Percentiles rank a stretch among this genome's conserved stretches.
These are phyloP conservation scores for Scomberomorus guttatus DNA, from an alignment of 2,797 vertebrate genomes.

Conservation along the genomic window DNA sequence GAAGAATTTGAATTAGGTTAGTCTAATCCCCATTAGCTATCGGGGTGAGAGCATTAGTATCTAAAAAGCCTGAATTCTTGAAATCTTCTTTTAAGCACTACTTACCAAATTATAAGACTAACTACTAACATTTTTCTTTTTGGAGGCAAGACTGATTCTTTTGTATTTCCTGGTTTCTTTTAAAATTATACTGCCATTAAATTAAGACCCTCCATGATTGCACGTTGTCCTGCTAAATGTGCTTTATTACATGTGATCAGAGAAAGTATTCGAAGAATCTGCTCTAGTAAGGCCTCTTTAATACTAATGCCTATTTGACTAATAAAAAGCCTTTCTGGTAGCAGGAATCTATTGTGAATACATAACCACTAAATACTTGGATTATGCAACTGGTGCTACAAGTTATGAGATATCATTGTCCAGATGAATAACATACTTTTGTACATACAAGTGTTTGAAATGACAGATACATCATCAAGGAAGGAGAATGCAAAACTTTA, in stretches of 20 bases:
- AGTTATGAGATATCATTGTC: background rate
- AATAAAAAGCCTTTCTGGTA: background rate
- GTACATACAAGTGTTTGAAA: background rate
- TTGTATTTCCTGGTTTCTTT: background rate
- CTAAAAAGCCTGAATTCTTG: conserved; percentile 10
- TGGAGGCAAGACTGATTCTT: too few species aligned
- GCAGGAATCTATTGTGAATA: background rate
- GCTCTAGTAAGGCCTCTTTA: background rate
- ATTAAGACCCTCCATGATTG: background rate
- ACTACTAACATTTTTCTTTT: background rate
- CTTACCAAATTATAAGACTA: background rate
- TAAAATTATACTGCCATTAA: background rate
- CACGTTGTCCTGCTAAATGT: background rate
- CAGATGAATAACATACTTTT: background rate
- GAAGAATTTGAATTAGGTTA: conserved; percentile 26
- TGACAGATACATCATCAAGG: background rate
- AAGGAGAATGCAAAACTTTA: background rate
- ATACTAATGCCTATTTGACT: background rate
- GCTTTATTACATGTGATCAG: background rate
- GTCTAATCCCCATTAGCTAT: conserved; percentile 21
- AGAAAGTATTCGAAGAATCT: background rate
- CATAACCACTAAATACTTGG: background rate
- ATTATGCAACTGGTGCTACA: background rate
- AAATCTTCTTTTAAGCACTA: conserved; percentile 12
- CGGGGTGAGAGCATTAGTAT: conserved; percentile 4